Percentiles rank a stretch among this genome's conserved stretches.
phyloP scores from a whole-genome alignment of 2,888 invertebrate genomes.

The Vanessa cardui region DNA sequence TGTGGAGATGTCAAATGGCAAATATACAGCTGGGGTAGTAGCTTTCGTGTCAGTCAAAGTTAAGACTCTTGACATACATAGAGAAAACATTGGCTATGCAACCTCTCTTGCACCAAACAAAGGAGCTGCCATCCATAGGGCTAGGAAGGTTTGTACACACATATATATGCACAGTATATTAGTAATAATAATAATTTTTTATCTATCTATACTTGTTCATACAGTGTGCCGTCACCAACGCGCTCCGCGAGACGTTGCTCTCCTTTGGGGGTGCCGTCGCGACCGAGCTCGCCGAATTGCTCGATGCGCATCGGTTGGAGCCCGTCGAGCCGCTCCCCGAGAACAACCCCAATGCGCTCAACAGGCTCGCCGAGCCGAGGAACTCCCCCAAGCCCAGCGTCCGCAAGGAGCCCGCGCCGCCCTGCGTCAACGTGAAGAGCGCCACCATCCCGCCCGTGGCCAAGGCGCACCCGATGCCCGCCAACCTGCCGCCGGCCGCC shows the following conservation, averaged over 20 bases:
- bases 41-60: constrained; percentile 71
- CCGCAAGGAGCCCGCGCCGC: constrained; percentile 44
- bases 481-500: constrained; percentile 42
- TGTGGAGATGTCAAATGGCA: constrained; percentile 68
- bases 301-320: constrained; percentile 52
- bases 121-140: constrained; percentile 73
- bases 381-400: constrained; percentile 37
- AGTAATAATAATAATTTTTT: not conserved
- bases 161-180: no score
- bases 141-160: constrained; percentile 65
- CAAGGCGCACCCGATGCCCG: constrained; percentile 54
- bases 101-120: constrained; percentile 64
- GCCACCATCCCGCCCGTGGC: constrained; percentile 49
- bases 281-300: constrained; percentile 59
- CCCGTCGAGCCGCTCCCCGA: constrained; percentile 23
- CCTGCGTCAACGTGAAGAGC: constrained; percentile 43
- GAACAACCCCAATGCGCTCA: constrained; percentile 30
- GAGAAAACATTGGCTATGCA: constrained; percentile 78
- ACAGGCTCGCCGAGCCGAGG: constrained; percentile 47
- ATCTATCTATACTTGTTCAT: constrained; percentile 28
- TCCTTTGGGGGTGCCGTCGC: constrained; percentile 75
- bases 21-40: constrained; percentile 71
- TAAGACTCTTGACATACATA: constrained; percentile 70
- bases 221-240: constrained; percentile 76
- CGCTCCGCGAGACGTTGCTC: constrained; percentile 71